Conservation (phyloP, 2,797 vertebrate species). For the Adrianichthys oophorus region DNA sequence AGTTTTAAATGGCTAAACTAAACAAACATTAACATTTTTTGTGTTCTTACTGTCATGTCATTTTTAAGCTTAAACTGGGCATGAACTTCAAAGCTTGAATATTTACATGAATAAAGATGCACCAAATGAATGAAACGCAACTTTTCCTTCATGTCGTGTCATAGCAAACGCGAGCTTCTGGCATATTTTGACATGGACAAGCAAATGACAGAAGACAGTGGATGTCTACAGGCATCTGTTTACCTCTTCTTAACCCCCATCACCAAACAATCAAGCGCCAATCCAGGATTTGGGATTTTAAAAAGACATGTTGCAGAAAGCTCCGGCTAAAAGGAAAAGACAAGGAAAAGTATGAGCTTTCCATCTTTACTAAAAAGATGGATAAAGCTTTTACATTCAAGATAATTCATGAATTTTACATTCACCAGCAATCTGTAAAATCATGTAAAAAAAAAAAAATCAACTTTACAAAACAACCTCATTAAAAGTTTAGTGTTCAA, state of each 20-base stretch:
- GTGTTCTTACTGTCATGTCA: not conserved
- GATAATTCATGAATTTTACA: no score
- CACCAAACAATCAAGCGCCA: slow-evolving; percentile 46
- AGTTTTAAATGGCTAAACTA: no score
- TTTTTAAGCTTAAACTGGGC: not conserved
- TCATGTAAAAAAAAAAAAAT: no score
- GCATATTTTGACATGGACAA: slow-evolving; percentile 36
- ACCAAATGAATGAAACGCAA: slow-evolving; percentile 1
- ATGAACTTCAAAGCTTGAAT: slow-evolving; percentile 18
- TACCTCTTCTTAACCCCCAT: slow-evolving; percentile 60
- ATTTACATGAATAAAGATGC: slow-evolving; percentile 3
- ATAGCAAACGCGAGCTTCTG: slow-evolving; percentile 20
- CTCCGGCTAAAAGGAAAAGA: no score
- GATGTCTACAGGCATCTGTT: slow-evolving; percentile 50
- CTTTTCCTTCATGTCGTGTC: slow-evolving; percentile 6
- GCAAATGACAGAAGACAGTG: slow-evolving; percentile 55
- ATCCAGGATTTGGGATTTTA: slow-evolving; percentile 38
- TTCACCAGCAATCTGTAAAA: no score
- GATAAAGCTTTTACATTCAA: no score
- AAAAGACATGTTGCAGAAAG: no score
- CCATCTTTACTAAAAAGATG: no score
- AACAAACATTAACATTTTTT: not conserved
- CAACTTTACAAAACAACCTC: no score
- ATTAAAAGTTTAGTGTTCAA: no score
- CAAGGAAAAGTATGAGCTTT: no score